Percentiles rank a stretch among this genome's conserved stretches.
Evolutionary conservation across 1,140 invertebrate species (phyloP).

Genomic region (Eriocheir sinensis): DNA sequence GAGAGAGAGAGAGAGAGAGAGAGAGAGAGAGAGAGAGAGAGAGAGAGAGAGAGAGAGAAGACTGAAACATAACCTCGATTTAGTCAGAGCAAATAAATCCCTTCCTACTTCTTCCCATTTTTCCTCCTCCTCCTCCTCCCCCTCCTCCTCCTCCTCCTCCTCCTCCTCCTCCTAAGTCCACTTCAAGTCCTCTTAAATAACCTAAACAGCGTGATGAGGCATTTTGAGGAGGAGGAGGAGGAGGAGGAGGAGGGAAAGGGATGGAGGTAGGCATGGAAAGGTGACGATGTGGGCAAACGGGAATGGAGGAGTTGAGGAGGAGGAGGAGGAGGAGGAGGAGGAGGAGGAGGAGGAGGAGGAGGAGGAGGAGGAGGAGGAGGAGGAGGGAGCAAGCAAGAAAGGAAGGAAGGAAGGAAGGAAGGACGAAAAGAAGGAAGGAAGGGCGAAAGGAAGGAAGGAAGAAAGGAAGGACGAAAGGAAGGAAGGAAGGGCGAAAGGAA

Average conservation of each 20-base stretch:
- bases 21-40: not conserved
- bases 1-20: slow-evolving; percentile 1
- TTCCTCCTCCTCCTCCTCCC: not conserved
- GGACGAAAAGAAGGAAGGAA: not conserved
- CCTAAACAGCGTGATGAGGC: not conserved
- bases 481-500: not conserved
- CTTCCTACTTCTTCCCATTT: not conserved
- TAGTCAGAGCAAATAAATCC: not conserved
- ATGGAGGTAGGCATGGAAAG: too few species aligned
- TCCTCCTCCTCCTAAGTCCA: not conserved
- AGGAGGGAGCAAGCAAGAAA: too few species aligned
- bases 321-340: not conserved
- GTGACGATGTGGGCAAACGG: too few species aligned
- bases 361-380: not conserved
- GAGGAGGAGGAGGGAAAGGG: slow-evolving; percentile 4
- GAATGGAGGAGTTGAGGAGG: too few species aligned
- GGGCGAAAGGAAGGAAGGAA: not conserved
- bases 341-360: not conserved
- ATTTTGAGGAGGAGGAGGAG: not conserved
- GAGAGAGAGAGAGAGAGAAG: not conserved
- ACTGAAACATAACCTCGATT: not conserved
- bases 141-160: not conserved
- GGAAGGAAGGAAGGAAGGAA: not conserved
- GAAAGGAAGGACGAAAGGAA: not conserved
- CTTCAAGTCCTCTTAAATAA: slow-evolving; percentile 25